A percentile compares a stretch with the other conserved stretches of the same genome.
Conservation (phyloP, 2,888 invertebrate species). For the Drosophila percnosoma region DNA sequence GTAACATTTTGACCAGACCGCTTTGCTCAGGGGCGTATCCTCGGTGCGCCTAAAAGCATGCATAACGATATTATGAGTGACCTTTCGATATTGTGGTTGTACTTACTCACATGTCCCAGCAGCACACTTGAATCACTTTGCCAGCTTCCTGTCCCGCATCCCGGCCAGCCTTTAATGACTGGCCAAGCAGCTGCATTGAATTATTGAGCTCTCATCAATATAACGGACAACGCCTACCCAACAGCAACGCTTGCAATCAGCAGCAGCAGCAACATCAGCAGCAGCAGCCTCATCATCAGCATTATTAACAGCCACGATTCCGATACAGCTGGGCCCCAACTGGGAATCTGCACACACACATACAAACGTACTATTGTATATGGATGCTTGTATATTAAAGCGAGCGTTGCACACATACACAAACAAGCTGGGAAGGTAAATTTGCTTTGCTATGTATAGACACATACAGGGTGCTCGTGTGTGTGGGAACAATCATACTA, state of each 20-base stretch:
- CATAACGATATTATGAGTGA: constrained; percentile 60
- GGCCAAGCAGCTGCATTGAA: constrained; percentile 52
- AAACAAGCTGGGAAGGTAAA: constrained; percentile 42
- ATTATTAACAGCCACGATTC: constrained; percentile 65
- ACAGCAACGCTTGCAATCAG: background rate
- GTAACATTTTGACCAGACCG: constrained; percentile 20
- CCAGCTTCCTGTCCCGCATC: background rate
- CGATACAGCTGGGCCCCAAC: constrained; percentile 46
- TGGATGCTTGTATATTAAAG: constrained; percentile 57
- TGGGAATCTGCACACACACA: constrained; percentile 25
- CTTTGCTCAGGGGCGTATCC: constrained; percentile 29
- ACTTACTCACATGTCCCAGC: constrained; percentile 39
- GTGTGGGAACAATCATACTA: background rate
- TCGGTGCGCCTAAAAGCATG: constrained; percentile 57
- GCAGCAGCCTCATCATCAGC: constrained; percentile 37
- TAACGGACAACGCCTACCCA: constrained; percentile 19
- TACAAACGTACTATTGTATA: constrained; percentile 17
- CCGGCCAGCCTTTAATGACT: constrained; percentile 51
- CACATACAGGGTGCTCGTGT: constrained; percentile 38
- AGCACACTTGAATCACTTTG: constrained; percentile 36
- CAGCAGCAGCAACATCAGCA: constrained; percentile 8
- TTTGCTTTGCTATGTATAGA: constrained; percentile 20
- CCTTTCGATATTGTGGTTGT: constrained; percentile 35
- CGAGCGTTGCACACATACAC: constrained; percentile 23
- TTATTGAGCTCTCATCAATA: constrained; percentile 65